Evolutionary conservation across 2,113 vertebrate genomes (phyloP).

Genomic region (Pithys albifrons): DNA sequence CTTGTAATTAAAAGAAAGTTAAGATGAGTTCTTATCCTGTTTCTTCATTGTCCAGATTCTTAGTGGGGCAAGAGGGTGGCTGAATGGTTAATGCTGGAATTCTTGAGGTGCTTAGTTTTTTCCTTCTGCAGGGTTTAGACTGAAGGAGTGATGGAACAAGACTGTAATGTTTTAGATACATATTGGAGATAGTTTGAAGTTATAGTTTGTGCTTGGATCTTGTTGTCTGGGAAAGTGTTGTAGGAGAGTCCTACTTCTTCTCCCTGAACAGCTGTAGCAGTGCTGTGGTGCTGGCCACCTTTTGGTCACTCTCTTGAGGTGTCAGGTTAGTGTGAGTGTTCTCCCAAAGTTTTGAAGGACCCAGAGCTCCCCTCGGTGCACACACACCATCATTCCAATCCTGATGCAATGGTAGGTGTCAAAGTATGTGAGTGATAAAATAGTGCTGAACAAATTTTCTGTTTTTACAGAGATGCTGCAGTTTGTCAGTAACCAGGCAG

Average conservation of each 20-base stretch:
- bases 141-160: neutral
- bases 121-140: neutral
- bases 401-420: too few relatives aligned
- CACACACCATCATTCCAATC: accelerated
- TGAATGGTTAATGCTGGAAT: neutral
- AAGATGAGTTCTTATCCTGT: neutral
- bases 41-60: neutral
- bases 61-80: neutral
- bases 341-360: neutral
- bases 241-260: neutral
- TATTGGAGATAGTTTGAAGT: neutral
- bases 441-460: neutral
- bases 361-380: neutral
- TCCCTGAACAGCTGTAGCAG: too few relatives aligned
- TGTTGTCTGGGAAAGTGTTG: neutral
- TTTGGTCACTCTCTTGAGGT: neutral
- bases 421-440: neutral
- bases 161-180: neutral
- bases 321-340: neutral
- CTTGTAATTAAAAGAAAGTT: neutral
- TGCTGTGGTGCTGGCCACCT: accelerated
- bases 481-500: conserved; percentile 95
- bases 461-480: conserved; percentile 92
- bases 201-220: neutral
- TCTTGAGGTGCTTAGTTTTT: neutral